Evolutionary conservation across 2,797 vertebrate species (phyloP).

Genomic region (Hyperoplus lanceolatus): DNA sequence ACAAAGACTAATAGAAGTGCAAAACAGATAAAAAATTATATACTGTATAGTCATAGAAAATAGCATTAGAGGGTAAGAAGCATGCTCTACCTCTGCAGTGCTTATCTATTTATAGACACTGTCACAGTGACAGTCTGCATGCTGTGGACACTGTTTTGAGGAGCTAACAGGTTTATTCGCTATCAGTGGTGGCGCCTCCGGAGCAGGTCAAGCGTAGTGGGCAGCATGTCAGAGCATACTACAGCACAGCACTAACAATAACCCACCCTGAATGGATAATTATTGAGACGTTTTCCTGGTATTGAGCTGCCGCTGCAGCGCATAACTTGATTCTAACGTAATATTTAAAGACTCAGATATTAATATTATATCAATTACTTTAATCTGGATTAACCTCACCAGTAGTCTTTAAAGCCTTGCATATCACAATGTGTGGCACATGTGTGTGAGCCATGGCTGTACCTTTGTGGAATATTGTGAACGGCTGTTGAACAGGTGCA

Average conservation of each 20-base stretch:
- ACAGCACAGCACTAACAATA: neutral
- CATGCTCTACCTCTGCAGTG: slow-evolving; percentile 1
- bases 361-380: slow-evolving; percentile 1
- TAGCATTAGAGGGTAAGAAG: neutral
- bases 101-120: slow-evolving; percentile 38
- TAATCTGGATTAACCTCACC: slow-evolving; percentile 1
- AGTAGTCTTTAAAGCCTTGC: neutral
- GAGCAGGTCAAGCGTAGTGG: slow-evolving; percentile 1
- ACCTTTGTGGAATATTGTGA: neutral
- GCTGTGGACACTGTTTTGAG: slow-evolving; percentile 32
- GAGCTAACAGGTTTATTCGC: slow-evolving; percentile 44
- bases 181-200: slow-evolving; percentile 5
- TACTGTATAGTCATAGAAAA: neutral
- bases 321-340: neutral
- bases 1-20: too few species aligned
- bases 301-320: neutral
- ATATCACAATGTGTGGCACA: neutral
- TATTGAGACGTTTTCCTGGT: neutral
- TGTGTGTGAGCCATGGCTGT: neutral
- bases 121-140: slow-evolving; percentile 13
- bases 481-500: slow-evolving; percentile 24
- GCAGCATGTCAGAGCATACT: slow-evolving; percentile 9
- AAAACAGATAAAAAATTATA: neutral
- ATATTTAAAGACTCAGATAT: neutral
- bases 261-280: neutral